Conservation (phyloP, 2,888 invertebrate genomes). For the Leptodirus hochenwartii region DNA sequence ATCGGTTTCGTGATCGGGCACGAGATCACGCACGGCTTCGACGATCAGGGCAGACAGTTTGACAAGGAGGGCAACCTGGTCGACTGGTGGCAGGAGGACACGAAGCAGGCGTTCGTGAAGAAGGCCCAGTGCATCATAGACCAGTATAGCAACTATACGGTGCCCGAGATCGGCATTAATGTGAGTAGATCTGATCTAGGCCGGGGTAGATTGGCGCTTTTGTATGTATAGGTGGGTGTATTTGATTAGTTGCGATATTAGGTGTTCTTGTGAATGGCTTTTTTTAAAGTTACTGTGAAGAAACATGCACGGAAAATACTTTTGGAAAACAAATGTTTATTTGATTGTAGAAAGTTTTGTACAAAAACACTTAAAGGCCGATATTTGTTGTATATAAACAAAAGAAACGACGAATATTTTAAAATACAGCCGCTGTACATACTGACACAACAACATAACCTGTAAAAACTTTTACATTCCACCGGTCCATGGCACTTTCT, state of each 20-base stretch:
- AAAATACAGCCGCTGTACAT: too few species aligned
- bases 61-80: slow-evolving; percentile 80
- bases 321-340: slow-evolving; percentile 1
- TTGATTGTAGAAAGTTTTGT: too few species aligned
- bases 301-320: slow-evolving; percentile 4
- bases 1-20: slow-evolving; percentile 86
- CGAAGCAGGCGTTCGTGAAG: slow-evolving; percentile 64
- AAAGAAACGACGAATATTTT: too few species aligned
- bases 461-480: too few species aligned
- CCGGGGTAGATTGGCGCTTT: neutral
- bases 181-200: slow-evolving; percentile 28
- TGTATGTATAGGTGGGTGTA: neutral
- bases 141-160: slow-evolving; percentile 83
- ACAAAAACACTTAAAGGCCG: too few species aligned
- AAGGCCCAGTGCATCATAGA: slow-evolving; percentile 82
- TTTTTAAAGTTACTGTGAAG: neutral
- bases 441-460: too few species aligned
- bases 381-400: too few species aligned
- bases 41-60: slow-evolving; percentile 81
- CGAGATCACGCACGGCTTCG: slow-evolving; percentile 83
- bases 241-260: neutral
- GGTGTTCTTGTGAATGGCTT: neutral
- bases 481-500: too few species aligned
- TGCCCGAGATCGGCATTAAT: slow-evolving; percentile 53
- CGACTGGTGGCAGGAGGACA: slow-evolving; percentile 82